Conservation (phyloP, 2,113 vertebrate genomes). For the Clinocottus analis region DNA sequence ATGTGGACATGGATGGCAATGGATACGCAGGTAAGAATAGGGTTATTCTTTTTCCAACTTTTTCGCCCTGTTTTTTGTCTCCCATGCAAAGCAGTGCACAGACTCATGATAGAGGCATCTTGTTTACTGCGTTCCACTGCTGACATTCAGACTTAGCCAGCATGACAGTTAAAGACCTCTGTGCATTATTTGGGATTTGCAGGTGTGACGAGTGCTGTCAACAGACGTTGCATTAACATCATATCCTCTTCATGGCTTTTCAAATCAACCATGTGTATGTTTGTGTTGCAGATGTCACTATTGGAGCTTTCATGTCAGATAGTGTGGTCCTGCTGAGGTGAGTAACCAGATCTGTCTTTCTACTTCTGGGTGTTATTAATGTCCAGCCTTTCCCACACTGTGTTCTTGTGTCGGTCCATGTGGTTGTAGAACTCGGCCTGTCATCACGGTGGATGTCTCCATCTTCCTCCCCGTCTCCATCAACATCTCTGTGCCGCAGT, state of each 20-base stretch:
- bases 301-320: constrained; percentile 96
- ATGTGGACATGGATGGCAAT: constrained; percentile 97
- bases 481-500: constrained; percentile 96
- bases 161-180: constrained; percentile 50
- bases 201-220: constrained; percentile 55
- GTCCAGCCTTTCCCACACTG: constrained; percentile 24
- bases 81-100: constrained; percentile 19
- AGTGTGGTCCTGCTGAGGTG: constrained; percentile 94
- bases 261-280: constrained; percentile 11
- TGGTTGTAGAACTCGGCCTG: constrained; percentile 88
- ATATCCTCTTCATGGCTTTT: constrained; percentile 4
- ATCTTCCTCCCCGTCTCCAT: constrained; percentile 92
- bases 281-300: constrained; percentile 90
- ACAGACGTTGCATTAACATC: constrained; percentile 22
- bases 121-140: constrained; percentile 81
- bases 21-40: constrained; percentile 92
- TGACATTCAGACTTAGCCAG: constrained; percentile 52
- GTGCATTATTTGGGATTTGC: constrained; percentile 64
- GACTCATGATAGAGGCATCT: constrained; percentile 75
- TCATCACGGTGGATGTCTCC: constrained; percentile 90
- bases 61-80: constrained; percentile 28
- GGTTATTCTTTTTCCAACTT: too few relatives aligned
- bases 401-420: constrained; percentile 36
- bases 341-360: constrained; percentile 61
- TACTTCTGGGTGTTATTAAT: constrained; percentile 11